phyloP scores from a whole-genome alignment of 2,113 vertebrate genomes.

The Grantiella picta region DNA sequence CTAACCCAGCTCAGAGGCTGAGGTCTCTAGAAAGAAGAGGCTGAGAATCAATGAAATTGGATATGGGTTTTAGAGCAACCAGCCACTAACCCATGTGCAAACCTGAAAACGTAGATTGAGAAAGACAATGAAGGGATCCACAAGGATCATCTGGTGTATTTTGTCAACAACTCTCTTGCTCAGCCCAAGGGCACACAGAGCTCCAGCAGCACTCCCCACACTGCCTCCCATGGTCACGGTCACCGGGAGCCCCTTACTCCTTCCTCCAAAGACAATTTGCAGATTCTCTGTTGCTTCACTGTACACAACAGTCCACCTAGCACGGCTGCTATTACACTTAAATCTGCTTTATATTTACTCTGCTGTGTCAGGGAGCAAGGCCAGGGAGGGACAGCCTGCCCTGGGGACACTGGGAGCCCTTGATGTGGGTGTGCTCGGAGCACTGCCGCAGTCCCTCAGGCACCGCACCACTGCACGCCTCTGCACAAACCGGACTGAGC shows the following conservation, averaged over 20 bases:
- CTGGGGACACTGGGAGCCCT: not conserved
- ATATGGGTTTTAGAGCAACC: accelerated
- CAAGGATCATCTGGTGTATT: not conserved
- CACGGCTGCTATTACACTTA: accelerated
- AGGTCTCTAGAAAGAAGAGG: not conserved
- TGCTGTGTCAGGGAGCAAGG: not conserved
- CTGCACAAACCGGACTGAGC: not conserved
- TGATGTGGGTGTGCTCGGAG: accelerated
- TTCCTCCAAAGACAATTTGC: not conserved
- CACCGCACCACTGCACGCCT: accelerated
- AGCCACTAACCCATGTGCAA: not conserved
- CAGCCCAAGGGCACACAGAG: not conserved
- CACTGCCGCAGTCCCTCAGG: accelerated
- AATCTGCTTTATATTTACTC: not conserved
- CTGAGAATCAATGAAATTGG: not conserved
- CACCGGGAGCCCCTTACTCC: not conserved
- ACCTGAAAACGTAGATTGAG: accelerated
- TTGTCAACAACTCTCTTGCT: not conserved
- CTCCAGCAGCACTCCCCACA: accelerated
- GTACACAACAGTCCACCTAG: not conserved
- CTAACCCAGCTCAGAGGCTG: not conserved
- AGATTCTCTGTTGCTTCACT: not conserved
- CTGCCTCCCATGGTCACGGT: accelerated
- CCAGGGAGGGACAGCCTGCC: not conserved
- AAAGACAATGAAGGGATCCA: not conserved